A percentile compares a stretch with the other conserved stretches of the same genome.
phyloP scores from a whole-genome alignment of 2,113 vertebrate species.

The Sakesphorus luctuosus region DNA sequence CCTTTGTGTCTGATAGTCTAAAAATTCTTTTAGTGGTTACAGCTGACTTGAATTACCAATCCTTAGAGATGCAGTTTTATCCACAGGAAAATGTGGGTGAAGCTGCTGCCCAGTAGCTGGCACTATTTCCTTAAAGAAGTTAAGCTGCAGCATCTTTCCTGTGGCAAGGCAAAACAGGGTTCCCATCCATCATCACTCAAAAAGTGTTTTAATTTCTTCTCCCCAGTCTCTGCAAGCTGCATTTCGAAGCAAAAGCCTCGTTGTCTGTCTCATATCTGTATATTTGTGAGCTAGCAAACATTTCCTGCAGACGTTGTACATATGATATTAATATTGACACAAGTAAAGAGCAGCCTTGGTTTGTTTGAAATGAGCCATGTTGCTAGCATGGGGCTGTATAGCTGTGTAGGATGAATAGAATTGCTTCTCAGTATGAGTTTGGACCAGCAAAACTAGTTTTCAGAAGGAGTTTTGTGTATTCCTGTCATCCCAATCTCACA shows the following conservation, averaged over 20 bases:
- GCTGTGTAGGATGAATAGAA: slow-evolving; percentile 49
- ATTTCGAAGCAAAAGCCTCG: slow-evolving; percentile 36
- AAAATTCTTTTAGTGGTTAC: slow-evolving; percentile 11
- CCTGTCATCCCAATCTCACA: not conserved
- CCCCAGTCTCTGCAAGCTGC: slow-evolving; percentile 4
- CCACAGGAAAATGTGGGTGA: not conserved
- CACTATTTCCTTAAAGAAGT: slow-evolving; percentile 47
- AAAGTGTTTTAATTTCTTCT: not conserved
- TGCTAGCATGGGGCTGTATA: slow-evolving; percentile 45
- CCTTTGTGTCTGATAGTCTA: not conserved
- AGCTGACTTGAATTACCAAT: not conserved
- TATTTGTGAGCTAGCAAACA: slow-evolving; percentile 52
- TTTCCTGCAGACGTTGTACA: slow-evolving; percentile 70
- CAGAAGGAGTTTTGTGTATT: not conserved
- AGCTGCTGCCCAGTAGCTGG: slow-evolving; percentile 65
- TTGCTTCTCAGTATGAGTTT: slow-evolving; percentile 10
- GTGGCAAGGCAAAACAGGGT: slow-evolving; percentile 57
- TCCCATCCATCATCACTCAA: slow-evolving; percentile 3
- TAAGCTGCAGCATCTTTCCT: slow-evolving; percentile 36
- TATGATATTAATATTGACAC: slow-evolving; percentile 72
- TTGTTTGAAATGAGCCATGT: slow-evolving; percentile 54
- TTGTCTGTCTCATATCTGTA: slow-evolving; percentile 59
- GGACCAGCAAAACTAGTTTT: not conserved
- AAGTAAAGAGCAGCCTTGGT: slow-evolving; percentile 49
- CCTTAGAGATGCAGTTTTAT: not conserved